Conservation (phyloP, 2,797 vertebrate genomes). For the Orientallactaga sibirica region DNA sequence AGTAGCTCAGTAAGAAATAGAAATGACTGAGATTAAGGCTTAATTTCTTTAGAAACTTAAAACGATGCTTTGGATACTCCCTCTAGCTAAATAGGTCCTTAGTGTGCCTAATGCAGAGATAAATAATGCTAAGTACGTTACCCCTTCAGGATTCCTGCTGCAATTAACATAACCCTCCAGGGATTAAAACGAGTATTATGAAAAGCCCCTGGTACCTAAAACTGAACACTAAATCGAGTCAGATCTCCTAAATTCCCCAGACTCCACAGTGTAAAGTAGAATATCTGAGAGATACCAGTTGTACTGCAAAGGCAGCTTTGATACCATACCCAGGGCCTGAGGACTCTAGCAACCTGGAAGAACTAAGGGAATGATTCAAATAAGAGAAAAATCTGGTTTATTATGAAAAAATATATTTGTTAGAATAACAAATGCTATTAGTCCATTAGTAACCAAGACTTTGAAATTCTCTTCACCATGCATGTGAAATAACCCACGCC, state of each 20-base stretch:
- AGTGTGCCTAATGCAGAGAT: slow-evolving; percentile 53
- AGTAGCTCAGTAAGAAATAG: background rate
- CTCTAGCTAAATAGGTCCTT: slow-evolving; percentile 65
- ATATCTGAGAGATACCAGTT: slow-evolving; percentile 1
- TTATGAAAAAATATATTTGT: slow-evolving; percentile 46
- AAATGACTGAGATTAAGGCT: slow-evolving; percentile 60
- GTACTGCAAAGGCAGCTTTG: slow-evolving; percentile 51
- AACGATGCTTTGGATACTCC: slow-evolving; percentile 34
- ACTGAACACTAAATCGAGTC: slow-evolving; percentile 48
- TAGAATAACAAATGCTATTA: slow-evolving; percentile 65
- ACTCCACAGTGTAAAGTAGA: slow-evolving; percentile 45
- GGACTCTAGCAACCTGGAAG: slow-evolving; percentile 1
- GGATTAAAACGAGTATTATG: slow-evolving; percentile 20
- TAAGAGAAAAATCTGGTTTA: slow-evolving; percentile 50
- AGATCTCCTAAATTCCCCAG: slow-evolving; percentile 48
- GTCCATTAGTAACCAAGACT: slow-evolving; percentile 27
- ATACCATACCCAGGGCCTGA: background rate
- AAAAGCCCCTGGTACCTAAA: slow-evolving; percentile 52
- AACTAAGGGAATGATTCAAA: slow-evolving; percentile 65
- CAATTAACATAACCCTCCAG: slow-evolving; percentile 62
- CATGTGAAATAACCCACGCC: background rate
- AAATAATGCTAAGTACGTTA: slow-evolving; percentile 74
- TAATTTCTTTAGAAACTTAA: slow-evolving; percentile 73
- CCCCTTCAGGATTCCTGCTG: background rate
- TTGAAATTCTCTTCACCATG: background rate